These are phyloP conservation scores for Propithecus deckenii DNA, from an alignment of 2,797 vertebrate genomes.

Conservation along the genomic window DNA sequence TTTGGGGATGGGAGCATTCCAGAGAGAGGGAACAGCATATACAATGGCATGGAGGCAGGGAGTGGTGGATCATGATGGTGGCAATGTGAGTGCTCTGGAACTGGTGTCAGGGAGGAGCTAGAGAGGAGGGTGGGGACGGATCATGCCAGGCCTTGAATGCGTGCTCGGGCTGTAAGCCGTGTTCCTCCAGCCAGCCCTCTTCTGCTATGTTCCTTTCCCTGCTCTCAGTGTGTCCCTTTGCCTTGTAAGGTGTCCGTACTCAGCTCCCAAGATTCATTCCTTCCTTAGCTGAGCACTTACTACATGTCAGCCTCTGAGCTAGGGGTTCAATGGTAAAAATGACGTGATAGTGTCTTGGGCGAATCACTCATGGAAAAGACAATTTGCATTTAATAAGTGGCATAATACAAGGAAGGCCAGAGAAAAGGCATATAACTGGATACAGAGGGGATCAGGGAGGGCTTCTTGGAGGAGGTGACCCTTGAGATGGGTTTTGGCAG, in stretches of 20 bases:
- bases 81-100: background rate
- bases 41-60: background rate
- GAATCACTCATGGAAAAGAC: background rate
- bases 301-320: background rate
- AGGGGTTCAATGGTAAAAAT: background rate
- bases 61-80: background rate
- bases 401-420: background rate
- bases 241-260: background rate
- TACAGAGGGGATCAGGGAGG: background rate
- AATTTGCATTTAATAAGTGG: background rate
- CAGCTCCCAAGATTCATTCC: background rate
- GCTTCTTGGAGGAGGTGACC: background rate
- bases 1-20: background rate
- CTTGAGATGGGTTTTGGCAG: background rate
- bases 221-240: background rate
- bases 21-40: background rate
- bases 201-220: background rate
- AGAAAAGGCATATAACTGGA: background rate
- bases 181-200: background rate
- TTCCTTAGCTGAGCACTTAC: background rate
- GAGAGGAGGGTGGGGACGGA: background rate
- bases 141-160: background rate
- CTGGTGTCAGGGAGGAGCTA: too few species aligned
- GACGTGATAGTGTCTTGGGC: background rate
- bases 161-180: background rate